Evolutionary conservation across 2,797 vertebrate species (phyloP).

Genomic region (Betta splendens): DNA sequence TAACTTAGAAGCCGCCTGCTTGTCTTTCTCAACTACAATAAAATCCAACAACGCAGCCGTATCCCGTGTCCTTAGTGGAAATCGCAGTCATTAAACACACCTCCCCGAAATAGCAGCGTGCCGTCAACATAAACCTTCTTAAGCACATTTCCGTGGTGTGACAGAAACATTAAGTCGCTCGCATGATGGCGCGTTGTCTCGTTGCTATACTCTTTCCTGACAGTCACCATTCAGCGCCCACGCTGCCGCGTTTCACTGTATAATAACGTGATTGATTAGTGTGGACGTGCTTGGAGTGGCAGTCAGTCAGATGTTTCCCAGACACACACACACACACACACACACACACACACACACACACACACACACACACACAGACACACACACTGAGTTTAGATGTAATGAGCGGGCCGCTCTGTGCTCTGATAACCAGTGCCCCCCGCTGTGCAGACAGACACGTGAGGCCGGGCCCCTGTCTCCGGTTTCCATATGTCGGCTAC

Average conservation of each 20-base stretch:
- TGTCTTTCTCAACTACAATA: slow-evolving; percentile 19
- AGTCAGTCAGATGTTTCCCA: slow-evolving; percentile 34
- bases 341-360: too few relatives aligned
- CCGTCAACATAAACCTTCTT: slow-evolving; percentile 10
- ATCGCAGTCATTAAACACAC: slow-evolving; percentile 13
- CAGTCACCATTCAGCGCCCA: slow-evolving; percentile 39
- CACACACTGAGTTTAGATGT: slow-evolving; percentile 40
- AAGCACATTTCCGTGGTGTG: slow-evolving; percentile 1
- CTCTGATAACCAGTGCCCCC: too few relatives aligned
- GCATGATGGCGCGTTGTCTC: not conserved
- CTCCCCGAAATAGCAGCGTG: not conserved
- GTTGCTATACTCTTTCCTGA: slow-evolving; percentile 16
- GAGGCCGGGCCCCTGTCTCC: not conserved
- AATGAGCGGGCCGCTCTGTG: slow-evolving; percentile 38
- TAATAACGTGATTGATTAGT: slow-evolving; percentile 46
- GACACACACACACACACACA: too few relatives aligned
- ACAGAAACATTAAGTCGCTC: slow-evolving; percentile 13
- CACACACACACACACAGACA: too few relatives aligned
- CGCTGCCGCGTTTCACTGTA: slow-evolving; percentile 12
- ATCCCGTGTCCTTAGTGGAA: not conserved
- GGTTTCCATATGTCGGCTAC: slow-evolving; percentile 7
- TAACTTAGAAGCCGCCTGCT: slow-evolving; percentile 10
- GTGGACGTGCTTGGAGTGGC: slow-evolving; percentile 29
- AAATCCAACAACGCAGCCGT: slow-evolving; percentile 7
- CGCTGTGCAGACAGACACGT: too few relatives aligned